phyloP scores from a whole-genome alignment of 2,888 invertebrate genomes.

The Tetheella fluctuosa region DNA sequence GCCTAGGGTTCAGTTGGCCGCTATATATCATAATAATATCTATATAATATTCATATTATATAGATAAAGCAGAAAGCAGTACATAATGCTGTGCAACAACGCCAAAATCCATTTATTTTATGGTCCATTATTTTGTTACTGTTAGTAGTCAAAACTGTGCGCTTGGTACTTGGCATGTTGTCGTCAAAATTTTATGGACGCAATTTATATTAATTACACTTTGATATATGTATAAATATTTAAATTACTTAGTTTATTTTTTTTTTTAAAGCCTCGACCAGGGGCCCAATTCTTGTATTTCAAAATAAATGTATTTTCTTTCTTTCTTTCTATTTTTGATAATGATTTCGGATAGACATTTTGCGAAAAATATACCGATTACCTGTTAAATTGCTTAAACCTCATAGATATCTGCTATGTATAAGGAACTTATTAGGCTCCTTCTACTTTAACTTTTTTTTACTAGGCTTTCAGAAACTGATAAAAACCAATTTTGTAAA shows the following conservation, averaged over 20 bases:
- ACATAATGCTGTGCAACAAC: neutral
- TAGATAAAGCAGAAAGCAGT: neutral
- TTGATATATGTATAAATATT: neutral
- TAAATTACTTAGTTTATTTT: neutral
- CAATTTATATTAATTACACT: neutral
- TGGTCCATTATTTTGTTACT: slow-evolving; percentile 1
- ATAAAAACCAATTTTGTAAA: too few relatives aligned
- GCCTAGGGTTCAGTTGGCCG: too few relatives aligned
- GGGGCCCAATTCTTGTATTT: neutral
- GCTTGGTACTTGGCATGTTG: neutral
- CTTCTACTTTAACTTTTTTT: too few relatives aligned
- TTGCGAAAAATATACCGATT: too few relatives aligned
- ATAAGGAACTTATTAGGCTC: too few relatives aligned
- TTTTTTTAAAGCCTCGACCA: neutral
- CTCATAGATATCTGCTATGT: too few relatives aligned
- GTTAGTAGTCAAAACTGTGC: slow-evolving; percentile 5
- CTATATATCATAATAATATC: too few relatives aligned
- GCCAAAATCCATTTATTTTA: slow-evolving; percentile 1
- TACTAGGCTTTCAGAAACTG: too few relatives aligned
- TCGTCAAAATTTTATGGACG: neutral
- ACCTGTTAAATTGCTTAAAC: too few relatives aligned
- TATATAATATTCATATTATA: neutral
- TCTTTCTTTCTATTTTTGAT: too few relatives aligned
- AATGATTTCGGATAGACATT: too few relatives aligned
- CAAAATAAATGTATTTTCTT: too few relatives aligned